Evolutionary conservation across 2,113 vertebrate genomes (phyloP), one percentile per base, ranked within the genome.

Genomic region (Ceyx cyanopectus): DNA sequence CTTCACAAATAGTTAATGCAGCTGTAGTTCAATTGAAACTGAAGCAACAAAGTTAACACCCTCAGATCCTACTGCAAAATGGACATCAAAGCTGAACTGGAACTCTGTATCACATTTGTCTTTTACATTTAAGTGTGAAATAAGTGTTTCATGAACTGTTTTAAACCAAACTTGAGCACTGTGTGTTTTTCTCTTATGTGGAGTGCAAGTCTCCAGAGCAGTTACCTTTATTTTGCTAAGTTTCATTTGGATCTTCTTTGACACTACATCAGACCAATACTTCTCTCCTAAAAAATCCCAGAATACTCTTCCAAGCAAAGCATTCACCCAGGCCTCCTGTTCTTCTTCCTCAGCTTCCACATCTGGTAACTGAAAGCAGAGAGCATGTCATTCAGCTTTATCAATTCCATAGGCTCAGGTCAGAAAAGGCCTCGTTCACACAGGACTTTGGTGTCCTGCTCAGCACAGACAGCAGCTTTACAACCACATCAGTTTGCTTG

Each of bases 221-320:
- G 24, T 68, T 97, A 99, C 99, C 98, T 99, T 98, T 96, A 99
- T 99, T 97, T 99, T 99, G 97, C 99, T 99, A 89, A 99, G 98
- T 95, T 99, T 99, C 99, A 99, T 99, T 94, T 99, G 99, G 95
- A 99, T 99, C 97, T 99, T 99, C 97, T 99, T 99, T 76, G 99
- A 99, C 63, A 99, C 99, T 30, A 99, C 86, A 81, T 99, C 98
- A 89, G 99, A 98, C 99, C 99, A 99, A 87, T 99, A 99, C 86
- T 99, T 99, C 97, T 99, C 99, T 96, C 99, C 98, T 84, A 99
- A 97, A 97, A 99, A 99, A 97, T 99, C 99, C 99, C 99, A 99
- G 97, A 99, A 99, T 91, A 99, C 98, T 95, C 99, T 98, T 86
- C 99, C 99, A 50, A 99, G 97, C 88, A 99, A 98, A 85, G 99